A percentile compares a stretch with the other conserved stretches of the same genome.
These are phyloP conservation scores for Solen grandis DNA, from an alignment of 1,140 invertebrate species.

Conservation along the genomic window DNA sequence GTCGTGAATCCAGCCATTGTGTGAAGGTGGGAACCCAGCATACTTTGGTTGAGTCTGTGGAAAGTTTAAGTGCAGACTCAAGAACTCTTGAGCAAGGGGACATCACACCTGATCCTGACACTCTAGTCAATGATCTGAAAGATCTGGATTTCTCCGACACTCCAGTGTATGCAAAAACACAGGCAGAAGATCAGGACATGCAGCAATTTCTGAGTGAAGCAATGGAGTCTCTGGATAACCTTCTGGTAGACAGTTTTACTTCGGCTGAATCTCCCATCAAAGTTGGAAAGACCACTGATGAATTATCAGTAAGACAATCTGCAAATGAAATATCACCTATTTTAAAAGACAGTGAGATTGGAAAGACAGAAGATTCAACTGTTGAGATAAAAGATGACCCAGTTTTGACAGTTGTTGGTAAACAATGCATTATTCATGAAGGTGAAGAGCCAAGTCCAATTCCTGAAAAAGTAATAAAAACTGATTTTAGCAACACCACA, in stretches of 20 bases:
- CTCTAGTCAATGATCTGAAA: slow-evolving; percentile 49
- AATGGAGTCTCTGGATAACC: slow-evolving; percentile 59
- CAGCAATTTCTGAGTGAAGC: slow-evolving; percentile 63
- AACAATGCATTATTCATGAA: slow-evolving; percentile 31
- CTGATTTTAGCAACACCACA: slow-evolving; percentile 4
- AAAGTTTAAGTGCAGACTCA: too few relatives aligned
- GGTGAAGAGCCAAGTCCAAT: background rate
- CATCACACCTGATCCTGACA: slow-evolving; percentile 56
- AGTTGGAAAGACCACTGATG: too few relatives aligned
- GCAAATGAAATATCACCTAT: too few relatives aligned
- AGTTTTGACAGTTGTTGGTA: slow-evolving; percentile 35
- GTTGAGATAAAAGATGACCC: slow-evolving; percentile 32
- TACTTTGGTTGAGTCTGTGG: too few relatives aligned
- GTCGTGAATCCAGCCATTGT: too few relatives aligned
- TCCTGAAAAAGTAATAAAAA: background rate
- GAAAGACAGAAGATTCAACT: background rate
- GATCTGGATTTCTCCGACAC: slow-evolving; percentile 51
- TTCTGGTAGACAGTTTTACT: slow-evolving; percentile 46
- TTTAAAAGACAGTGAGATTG: background rate
- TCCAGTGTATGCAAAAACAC: slow-evolving; percentile 47
- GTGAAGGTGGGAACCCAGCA: too few relatives aligned
- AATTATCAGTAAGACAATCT: too few relatives aligned
- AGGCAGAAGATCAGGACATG: slow-evolving; percentile 47
- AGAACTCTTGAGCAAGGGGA: too few relatives aligned
- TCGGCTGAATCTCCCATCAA: slow-evolving; percentile 22